Conservation (phyloP, 2,888 invertebrate genomes). For the Parelbella ahira region DNA sequence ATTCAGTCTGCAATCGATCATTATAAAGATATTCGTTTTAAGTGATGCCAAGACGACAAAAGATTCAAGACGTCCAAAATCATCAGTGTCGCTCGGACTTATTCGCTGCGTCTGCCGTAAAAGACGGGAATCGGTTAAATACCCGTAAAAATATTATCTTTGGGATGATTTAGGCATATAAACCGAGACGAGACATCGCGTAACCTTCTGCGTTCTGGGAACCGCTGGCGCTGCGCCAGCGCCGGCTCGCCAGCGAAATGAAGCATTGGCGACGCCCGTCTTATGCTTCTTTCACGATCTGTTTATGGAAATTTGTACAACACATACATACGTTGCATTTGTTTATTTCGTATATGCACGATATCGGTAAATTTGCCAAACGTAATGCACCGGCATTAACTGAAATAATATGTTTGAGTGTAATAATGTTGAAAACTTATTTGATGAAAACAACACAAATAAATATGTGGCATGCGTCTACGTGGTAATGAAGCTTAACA, state of each 20-base stretch:
- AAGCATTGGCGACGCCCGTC: conserved; percentile 67
- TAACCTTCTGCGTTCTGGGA: conserved; percentile 78
- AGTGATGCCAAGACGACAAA: conserved; percentile 24
- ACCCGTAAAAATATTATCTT: conserved; percentile 59
- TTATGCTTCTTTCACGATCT: conserved; percentile 62
- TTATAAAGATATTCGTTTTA: conserved; percentile 16
- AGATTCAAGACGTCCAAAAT: conserved; percentile 18
- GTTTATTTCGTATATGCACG: conserved; percentile 52
- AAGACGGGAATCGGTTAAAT: conserved; percentile 30
- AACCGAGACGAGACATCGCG: conserved; percentile 74
- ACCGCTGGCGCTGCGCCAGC: conserved; percentile 66
- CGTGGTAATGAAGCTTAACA: no score
- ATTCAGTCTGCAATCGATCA: conserved; percentile 19
- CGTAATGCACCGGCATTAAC: conserved; percentile 35
- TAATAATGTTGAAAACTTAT: conserved; percentile 34
- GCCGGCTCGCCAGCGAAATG: conserved; percentile 65
- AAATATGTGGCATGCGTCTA: neutral
- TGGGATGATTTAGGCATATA: conserved; percentile 75
- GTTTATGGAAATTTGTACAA: conserved; percentile 68
- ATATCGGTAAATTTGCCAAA: conserved; percentile 44
- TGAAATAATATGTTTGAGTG: conserved; percentile 32
- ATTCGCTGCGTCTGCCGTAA: conserved; percentile 18
- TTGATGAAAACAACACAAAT: no score
- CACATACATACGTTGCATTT: conserved; percentile 42
- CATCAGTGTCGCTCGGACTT: conserved; percentile 11